Conservation (phyloP, 2,113 vertebrate species). For the Calidris pygmaea region DNA sequence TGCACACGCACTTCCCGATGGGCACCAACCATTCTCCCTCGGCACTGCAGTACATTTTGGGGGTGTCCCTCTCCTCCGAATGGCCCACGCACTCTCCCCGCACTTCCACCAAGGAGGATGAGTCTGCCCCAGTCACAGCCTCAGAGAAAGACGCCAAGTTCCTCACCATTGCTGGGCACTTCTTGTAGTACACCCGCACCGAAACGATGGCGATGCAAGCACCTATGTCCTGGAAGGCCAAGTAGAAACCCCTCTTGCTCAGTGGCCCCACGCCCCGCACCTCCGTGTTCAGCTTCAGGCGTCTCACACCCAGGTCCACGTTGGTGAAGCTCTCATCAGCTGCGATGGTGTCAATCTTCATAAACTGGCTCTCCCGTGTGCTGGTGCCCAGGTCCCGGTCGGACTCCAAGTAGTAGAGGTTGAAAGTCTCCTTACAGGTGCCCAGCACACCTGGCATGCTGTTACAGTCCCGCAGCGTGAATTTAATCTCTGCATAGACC, state of each 20-base stretch:
- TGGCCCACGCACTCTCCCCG: constrained; percentile 91
- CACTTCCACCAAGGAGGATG: constrained; percentile 94
- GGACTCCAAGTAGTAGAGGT: constrained; percentile 92
- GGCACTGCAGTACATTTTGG: constrained; percentile 98
- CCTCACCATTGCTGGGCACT: constrained; percentile 87
- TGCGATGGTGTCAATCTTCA: constrained; percentile 95
- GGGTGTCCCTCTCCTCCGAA: constrained; percentile 92
- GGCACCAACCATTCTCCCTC: constrained; percentile 98
- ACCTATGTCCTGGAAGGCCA: constrained; percentile 97
- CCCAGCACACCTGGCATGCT: constrained; percentile 95
- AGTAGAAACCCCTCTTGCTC: constrained; percentile 89
- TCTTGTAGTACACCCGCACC: constrained; percentile 93
- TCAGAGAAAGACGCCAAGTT: constrained; percentile 93
- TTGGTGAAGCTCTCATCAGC: constrained; percentile 97
- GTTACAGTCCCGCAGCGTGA: constrained; percentile 94
- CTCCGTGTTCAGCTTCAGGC: constrained; percentile 94
- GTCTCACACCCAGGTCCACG: constrained; percentile 90
- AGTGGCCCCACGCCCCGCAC: constrained; percentile 90
- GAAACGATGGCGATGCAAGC: constrained; percentile 95
- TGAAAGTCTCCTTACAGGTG: constrained; percentile 99
- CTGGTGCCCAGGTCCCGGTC: constrained; percentile 87
- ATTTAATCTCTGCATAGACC: constrained; percentile 94
- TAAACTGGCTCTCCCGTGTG: constrained; percentile 90
- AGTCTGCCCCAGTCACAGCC: constrained; percentile 92
- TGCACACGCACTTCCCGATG: constrained; percentile 95